phyloP scores from a whole-genome alignment of 2,113 vertebrate genomes.

The Pheucticus melanocephalus region DNA sequence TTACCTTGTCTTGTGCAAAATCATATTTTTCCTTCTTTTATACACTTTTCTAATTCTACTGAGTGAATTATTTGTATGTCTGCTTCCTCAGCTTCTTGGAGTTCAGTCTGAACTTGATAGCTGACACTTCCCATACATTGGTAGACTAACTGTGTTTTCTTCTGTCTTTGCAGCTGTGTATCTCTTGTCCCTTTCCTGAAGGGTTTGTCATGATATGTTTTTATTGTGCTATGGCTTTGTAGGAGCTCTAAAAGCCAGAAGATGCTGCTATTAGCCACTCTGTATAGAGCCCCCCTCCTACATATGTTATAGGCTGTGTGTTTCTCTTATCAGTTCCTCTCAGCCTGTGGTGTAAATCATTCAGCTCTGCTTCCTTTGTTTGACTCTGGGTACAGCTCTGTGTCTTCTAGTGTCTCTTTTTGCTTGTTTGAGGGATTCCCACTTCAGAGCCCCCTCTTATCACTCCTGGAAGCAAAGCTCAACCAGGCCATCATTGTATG shows the following conservation, averaged over 20 bases:
- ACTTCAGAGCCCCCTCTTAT: neutral
- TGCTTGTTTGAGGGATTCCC: neutral
- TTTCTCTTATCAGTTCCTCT: neutral
- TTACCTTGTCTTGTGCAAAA: neutral
- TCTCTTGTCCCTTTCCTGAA: neutral
- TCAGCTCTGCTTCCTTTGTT: neutral
- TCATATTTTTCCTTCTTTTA: neutral
- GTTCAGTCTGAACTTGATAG: neutral
- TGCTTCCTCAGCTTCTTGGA: neutral
- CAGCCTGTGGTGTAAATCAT: neutral
- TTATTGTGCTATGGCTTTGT: neutral
- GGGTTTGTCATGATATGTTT: neutral
- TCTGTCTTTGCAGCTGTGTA: neutral
- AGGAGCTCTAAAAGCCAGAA: neutral
- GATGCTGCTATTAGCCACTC: neutral
- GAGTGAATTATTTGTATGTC: neutral
- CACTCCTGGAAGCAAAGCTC: neutral
- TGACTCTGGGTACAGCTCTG: neutral
- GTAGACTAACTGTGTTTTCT: neutral
- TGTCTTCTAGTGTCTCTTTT: neutral
- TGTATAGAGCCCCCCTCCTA: neutral
- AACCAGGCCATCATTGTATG: fast-evolving
- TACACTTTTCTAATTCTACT: neutral
- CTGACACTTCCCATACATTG: neutral
- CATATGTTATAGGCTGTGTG: fast-evolving